Evolutionary conservation across 2,888 invertebrate genomes (phyloP).

Genomic region (Rotaria sp.): DNA sequence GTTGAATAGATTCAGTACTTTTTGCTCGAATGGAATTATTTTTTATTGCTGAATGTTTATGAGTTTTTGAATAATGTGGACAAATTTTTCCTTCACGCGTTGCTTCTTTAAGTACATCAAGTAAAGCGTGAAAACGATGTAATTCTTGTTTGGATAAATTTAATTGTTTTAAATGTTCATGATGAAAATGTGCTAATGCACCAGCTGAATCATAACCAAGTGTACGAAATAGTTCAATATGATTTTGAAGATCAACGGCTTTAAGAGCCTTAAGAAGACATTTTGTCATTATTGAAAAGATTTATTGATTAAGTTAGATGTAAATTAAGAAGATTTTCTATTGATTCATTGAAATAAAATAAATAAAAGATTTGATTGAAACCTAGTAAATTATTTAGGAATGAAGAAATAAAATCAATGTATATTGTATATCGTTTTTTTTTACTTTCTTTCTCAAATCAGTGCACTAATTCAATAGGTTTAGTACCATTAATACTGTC

Average conservation of each 20-base stretch:
- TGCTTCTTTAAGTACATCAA: slow-evolving; percentile 20
- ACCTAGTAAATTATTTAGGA: not conserved
- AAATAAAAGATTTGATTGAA: not conserved
- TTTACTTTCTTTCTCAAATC: not conserved
- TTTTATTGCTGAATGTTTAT: not conserved
- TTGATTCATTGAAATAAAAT: not conserved
- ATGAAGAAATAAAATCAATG: not conserved
- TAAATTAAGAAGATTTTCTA: not conserved
- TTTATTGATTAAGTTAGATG: not conserved
- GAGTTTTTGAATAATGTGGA: not conserved
- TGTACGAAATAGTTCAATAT: not conserved
- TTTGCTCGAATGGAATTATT: no score
- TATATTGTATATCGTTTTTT: not conserved
- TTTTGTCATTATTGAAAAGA: not conserved
- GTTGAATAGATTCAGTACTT: not conserved
- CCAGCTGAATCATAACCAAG: slow-evolving; percentile 21
- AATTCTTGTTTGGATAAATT: not conserved
- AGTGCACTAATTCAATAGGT: not conserved
- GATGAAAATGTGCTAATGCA: slow-evolving; percentile 27
- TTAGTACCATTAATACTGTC: not conserved
- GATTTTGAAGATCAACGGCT: slow-evolving; percentile 26
- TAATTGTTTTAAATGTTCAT: not conserved
- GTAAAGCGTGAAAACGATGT: not conserved
- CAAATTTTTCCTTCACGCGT: slow-evolving; percentile 13
- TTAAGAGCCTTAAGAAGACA: slow-evolving; percentile 19